Evolutionary conservation across 2,797 vertebrate species (phyloP).

Genomic region (Aulostomus chinensis): DNA sequence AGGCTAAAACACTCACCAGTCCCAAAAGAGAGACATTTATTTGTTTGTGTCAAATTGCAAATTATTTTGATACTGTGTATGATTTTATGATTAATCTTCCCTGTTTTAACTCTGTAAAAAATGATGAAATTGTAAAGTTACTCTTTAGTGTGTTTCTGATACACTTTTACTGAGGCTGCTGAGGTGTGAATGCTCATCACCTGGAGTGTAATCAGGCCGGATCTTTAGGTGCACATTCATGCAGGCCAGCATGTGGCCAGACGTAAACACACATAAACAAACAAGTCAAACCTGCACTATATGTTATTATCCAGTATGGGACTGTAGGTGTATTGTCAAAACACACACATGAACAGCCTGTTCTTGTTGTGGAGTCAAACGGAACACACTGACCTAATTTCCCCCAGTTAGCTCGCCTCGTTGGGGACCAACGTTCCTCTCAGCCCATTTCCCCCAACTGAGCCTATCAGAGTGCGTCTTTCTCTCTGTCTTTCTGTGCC

Average conservation of each 20-base stretch:
- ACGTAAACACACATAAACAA: conserved; percentile 16
- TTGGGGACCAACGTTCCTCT: conserved; percentile 77
- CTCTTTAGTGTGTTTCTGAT: too few species aligned
- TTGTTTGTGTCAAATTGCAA: conserved; percentile 32
- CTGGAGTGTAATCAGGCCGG: conserved; percentile 1
- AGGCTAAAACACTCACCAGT: conserved; percentile 61
- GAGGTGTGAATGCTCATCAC: background rate
- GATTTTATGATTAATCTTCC: conserved; percentile 50
- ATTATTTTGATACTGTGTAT: conserved; percentile 44
- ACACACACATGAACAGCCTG: conserved; percentile 36
- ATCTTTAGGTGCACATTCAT: conserved; percentile 2
- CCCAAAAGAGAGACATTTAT: conserved; percentile 61
- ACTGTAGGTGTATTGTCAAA: conserved; percentile 34
- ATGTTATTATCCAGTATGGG: conserved; percentile 16
- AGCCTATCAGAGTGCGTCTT: conserved; percentile 66
- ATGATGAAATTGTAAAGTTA: too few species aligned
- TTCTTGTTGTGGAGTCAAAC: conserved; percentile 71
- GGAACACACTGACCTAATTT: conserved; percentile 83
- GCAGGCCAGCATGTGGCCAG: too few species aligned
- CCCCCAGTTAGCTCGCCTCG: conserved; percentile 72
- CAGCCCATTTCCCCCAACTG: conserved; percentile 64
- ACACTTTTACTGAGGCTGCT: too few species aligned
- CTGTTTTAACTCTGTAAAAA: too few species aligned
- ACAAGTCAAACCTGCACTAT: conserved; percentile 34
- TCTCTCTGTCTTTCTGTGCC: conserved; percentile 54